These are phyloP conservation scores for Melanotaenia parkinsoni DNA, from an alignment of 2,797 vertebrate species.

Conservation along the genomic window DNA sequence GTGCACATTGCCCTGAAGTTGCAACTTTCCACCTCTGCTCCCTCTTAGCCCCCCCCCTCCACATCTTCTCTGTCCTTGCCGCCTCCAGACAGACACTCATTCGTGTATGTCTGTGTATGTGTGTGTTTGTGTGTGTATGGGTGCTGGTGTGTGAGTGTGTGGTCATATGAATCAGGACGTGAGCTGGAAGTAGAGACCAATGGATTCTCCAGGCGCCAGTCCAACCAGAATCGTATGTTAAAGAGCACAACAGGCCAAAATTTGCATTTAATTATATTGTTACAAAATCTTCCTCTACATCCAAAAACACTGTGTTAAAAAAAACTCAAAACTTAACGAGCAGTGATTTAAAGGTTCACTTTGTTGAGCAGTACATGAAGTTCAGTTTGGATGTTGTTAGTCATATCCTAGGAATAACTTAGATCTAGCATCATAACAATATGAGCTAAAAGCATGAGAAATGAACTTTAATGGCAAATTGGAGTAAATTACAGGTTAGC, in stretches of 20 bases:
- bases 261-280: slow-evolving; percentile 19
- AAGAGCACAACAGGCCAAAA: slow-evolving; percentile 25
- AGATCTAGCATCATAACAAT: too few species aligned
- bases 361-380: neutral
- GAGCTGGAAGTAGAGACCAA: slow-evolving; percentile 68
- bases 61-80: slow-evolving; percentile 64
- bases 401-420: neutral
- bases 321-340: neutral
- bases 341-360: neutral
- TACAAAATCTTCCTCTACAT: neutral
- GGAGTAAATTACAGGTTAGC: neutral
- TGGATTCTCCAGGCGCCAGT: slow-evolving; percentile 67
- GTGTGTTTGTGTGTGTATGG: slow-evolving; percentile 42
- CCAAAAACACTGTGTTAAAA: neutral
- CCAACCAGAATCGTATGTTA: slow-evolving; percentile 29
- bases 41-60: slow-evolving; percentile 43
- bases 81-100: slow-evolving; percentile 65
- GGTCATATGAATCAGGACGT: slow-evolving; percentile 64
- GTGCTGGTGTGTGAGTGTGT: slow-evolving; percentile 26
- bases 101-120: slow-evolving; percentile 19
- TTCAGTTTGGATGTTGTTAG: neutral
- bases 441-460: neutral
- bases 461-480: neutral
- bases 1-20: slow-evolving; percentile 72
- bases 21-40: slow-evolving; percentile 69